phyloP scores from a whole-genome alignment of 35 echinoderm and acorn worm genomes.

The Patiria miniata region DNA sequence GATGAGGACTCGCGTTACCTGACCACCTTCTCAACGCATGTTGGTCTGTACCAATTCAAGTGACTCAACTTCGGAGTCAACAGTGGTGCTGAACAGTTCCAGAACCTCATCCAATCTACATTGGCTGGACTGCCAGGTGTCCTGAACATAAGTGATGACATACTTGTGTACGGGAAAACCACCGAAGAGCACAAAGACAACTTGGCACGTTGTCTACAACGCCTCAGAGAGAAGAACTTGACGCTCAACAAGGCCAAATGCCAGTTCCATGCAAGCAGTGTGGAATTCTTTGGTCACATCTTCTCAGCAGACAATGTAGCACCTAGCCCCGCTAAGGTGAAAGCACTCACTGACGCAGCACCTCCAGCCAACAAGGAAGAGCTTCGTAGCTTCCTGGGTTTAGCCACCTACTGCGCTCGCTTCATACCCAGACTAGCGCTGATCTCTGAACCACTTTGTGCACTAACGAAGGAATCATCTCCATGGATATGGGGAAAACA shows the following conservation, averaged over 20 bases:
- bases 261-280: conserved; percentile 25
- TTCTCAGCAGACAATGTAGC: conserved; percentile 60
- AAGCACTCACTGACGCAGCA: conserved; percentile 50
- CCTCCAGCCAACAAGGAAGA: conserved; percentile 58
- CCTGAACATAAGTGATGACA: conserved; percentile 72
- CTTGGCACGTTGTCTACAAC: conserved; percentile 41
- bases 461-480: conserved; percentile 48
- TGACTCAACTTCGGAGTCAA: conserved; percentile 77
- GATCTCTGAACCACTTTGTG: conserved; percentile 63
- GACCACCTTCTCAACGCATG: conserved; percentile 77
- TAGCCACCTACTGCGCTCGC: conserved; percentile 58
- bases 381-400: conserved; percentile 69
- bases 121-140: conserved; percentile 61
- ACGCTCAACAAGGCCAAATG: conserved; percentile 64
- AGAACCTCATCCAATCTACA: conserved; percentile 78
- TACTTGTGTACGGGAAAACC: too few species aligned
- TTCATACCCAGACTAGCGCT: conserved; percentile 67
- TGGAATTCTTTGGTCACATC: conserved; percentile 76
- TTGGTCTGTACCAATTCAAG: conserved; percentile 69
- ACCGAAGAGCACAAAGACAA: conserved; percentile 31
- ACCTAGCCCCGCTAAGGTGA: conserved; percentile 63
- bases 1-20: conserved; percentile 64
- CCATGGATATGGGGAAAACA: conserved; percentile 54
- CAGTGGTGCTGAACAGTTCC: conserved; percentile 71
- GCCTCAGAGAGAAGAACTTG: conserved; percentile 59